These are phyloP conservation scores for Ophraella communa DNA, from an alignment of 2,888 invertebrate species.

Conservation along the genomic window DNA sequence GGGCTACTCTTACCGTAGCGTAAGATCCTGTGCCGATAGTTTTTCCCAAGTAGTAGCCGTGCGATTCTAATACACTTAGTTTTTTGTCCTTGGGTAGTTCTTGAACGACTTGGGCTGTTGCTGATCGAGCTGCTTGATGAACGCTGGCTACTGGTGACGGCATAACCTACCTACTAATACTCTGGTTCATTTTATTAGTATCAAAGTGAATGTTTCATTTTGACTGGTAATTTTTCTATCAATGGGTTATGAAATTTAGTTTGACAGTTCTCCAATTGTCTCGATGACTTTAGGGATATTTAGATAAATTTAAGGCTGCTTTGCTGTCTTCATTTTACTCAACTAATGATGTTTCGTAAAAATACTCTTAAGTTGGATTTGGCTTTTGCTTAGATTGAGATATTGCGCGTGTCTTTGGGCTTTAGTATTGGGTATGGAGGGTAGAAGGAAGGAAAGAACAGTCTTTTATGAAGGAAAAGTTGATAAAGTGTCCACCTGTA, in stretches of 20 bases:
- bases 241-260: neutral
- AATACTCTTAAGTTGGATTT: too few relatives aligned
- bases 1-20: slow-evolving; percentile 81
- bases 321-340: too few relatives aligned
- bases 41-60: slow-evolving; percentile 77
- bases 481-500: too few relatives aligned
- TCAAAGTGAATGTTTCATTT: slow-evolving; percentile 10
- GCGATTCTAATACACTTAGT: slow-evolving; percentile 76
- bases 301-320: too few relatives aligned
- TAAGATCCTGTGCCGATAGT: slow-evolving; percentile 84
- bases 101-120: slow-evolving; percentile 43
- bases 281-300: neutral
- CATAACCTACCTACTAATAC: slow-evolving; percentile 40
- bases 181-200: slow-evolving; percentile 24
- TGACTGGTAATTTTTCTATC: slow-evolving; percentile 32
- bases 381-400: too few relatives aligned
- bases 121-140: slow-evolving; percentile 47
- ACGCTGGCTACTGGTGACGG: slow-evolving; percentile 54
- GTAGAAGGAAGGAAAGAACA: too few relatives aligned
- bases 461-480: too few relatives aligned
- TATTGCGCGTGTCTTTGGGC: too few relatives aligned
- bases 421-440: too few relatives aligned
- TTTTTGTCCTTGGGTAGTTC: slow-evolving; percentile 49
- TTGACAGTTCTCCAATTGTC: neutral
- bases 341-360: too few relatives aligned